A percentile compares a stretch with the other conserved stretches of the same genome.
These are phyloP conservation scores for Syngnathus typhle DNA, from an alignment of 2,113 vertebrate genomes.

Conservation along the genomic window DNA sequence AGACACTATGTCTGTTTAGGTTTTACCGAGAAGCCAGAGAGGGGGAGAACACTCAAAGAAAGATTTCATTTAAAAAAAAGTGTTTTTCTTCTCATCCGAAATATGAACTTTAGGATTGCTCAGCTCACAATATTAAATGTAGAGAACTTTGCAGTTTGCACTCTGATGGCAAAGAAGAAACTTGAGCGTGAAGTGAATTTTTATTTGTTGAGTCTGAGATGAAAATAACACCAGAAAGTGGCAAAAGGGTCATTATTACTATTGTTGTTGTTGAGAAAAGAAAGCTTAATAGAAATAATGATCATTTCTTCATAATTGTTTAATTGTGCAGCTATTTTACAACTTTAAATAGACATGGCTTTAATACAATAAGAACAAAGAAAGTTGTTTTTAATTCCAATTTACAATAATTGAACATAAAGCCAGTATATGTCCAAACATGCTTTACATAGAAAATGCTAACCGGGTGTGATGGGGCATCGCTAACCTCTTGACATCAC, in stretches of 20 bases:
- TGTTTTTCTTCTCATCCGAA: background rate
- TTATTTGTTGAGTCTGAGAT: background rate
- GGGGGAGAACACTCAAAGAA: background rate
- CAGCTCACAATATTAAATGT: background rate
- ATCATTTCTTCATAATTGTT: too few relatives aligned
- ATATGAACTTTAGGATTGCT: background rate
- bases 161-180: background rate
- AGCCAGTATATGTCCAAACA: conserved; percentile 22
- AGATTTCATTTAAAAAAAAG: background rate
- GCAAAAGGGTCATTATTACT: background rate
- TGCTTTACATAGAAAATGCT: conserved; percentile 9
- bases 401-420: background rate
- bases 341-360: too few relatives aligned
- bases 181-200: background rate
- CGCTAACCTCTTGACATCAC: conserved; percentile 26
- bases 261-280: too few relatives aligned
- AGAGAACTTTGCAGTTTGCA: background rate
- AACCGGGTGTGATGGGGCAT: conserved; percentile 19
- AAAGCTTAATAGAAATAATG: too few relatives aligned
- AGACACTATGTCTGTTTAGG: conserved; percentile 37
- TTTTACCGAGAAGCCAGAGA: background rate
- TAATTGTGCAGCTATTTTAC: too few relatives aligned
- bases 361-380: too few relatives aligned
- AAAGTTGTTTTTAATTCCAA: conserved; percentile 12
- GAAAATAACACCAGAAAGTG: background rate